These are phyloP conservation scores for Tautogolabrus adspersus DNA, from an alignment of 2,113 vertebrate species.

Conservation along the genomic window DNA sequence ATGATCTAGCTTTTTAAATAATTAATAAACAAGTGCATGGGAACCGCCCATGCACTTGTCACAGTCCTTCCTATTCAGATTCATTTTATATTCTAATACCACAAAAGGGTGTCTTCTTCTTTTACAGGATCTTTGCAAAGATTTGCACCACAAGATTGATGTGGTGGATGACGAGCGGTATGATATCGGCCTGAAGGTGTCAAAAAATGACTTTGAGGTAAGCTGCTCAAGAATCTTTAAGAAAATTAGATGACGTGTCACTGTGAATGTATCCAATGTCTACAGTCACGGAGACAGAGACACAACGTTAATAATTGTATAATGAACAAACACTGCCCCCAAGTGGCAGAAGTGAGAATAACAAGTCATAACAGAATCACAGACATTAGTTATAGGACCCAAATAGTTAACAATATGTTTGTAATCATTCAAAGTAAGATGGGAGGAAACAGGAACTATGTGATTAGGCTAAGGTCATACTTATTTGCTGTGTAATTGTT, in stretches of 20 bases:
- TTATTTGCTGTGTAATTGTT: not conserved
- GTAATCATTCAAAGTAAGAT: not conserved
- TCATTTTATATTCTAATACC: not conserved
- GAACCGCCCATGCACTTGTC: no score
- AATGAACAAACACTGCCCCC: conserved; percentile 26
- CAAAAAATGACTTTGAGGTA: conserved; percentile 80
- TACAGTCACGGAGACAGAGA: not conserved
- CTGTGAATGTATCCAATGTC: not conserved
- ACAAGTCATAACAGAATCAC: not conserved
- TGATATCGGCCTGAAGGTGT: conserved; percentile 80
- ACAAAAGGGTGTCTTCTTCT: not conserved
- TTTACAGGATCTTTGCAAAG: conserved; percentile 80
- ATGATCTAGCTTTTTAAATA: no score
- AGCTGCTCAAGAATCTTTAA: not conserved
- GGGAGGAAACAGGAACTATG: not conserved
- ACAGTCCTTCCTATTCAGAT: not conserved
- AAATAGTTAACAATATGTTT: not conserved
- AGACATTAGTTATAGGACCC: not conserved
- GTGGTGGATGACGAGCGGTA: conserved; percentile 84
- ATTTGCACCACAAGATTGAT: conserved; percentile 83
- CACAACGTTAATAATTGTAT: not conserved
- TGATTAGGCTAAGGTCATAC: not conserved
- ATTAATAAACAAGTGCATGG: no score
- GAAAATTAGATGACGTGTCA: not conserved
- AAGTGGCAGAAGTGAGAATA: conserved; percentile 19